Evolutionary conservation across 2,797 vertebrate genomes (phyloP).

Genomic region (Leucoraja ocellata): DNA sequence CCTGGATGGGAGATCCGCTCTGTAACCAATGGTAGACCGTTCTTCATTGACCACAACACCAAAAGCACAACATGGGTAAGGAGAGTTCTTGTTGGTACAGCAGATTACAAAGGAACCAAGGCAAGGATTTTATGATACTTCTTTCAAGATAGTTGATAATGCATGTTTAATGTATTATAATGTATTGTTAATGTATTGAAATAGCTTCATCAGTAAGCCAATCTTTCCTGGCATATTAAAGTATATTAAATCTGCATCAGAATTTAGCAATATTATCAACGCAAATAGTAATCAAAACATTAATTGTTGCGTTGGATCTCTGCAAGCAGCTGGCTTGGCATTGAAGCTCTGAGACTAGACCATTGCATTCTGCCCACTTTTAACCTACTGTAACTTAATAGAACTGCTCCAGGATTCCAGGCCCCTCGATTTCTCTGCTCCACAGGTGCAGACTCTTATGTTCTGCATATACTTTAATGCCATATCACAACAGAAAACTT

Average conservation of each 20-base stretch:
- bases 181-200: not conserved
- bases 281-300: not conserved
- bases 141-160: not conserved
- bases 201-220: not conserved
- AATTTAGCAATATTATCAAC: not conserved
- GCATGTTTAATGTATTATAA: not conserved
- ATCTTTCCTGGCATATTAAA: not conserved
- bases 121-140: not conserved
- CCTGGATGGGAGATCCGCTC: constrained; percentile 85
- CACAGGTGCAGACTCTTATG: not conserved
- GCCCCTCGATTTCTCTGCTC: not conserved
- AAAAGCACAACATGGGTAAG: constrained; percentile 89
- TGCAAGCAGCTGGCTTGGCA: too few relatives aligned
- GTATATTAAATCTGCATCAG: not conserved
- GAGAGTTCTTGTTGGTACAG: not conserved
- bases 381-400: not conserved
- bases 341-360: too few relatives aligned
- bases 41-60: constrained; percentile 88
- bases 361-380: too few relatives aligned
- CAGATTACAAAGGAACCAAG: not conserved
- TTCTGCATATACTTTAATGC: not conserved
- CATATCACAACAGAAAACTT: not conserved
- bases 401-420: not conserved
- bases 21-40: constrained; percentile 78
- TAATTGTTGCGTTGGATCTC: too few relatives aligned